A percentile compares a stretch with the other conserved stretches of the same genome.
Conservation (phyloP, 2,888 invertebrate species). For the Platycheirus rosarum region DNA sequence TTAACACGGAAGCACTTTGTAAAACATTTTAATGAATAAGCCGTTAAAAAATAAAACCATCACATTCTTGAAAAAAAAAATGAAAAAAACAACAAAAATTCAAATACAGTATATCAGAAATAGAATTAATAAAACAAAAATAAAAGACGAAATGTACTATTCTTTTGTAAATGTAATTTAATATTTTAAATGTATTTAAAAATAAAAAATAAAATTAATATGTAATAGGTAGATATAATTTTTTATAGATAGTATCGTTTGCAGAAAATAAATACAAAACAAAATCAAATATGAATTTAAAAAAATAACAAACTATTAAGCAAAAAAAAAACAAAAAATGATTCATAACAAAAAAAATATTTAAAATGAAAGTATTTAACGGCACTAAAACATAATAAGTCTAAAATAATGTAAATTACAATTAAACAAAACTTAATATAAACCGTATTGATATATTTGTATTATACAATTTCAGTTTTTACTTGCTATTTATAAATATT, state of each 20-base stretch:
- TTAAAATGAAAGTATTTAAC: slow-evolving; percentile 61
- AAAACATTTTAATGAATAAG: slow-evolving; percentile 47
- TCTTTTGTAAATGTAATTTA: slow-evolving; percentile 73
- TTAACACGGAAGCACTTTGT: slow-evolving; percentile 71
- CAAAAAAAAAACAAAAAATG: slow-evolving; percentile 57
- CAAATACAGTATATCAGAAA: slow-evolving; percentile 43
- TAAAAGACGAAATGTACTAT: slow-evolving; percentile 61
- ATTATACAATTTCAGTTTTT: slow-evolving; percentile 74
- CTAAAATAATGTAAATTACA: slow-evolving; percentile 68
- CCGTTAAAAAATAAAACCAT: slow-evolving; percentile 49
- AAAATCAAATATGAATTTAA: slow-evolving; percentile 73
- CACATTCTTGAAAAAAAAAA: slow-evolving; percentile 42
- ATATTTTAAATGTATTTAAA: slow-evolving; percentile 53
- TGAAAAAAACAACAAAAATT: slow-evolving; percentile 10
- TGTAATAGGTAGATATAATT: slow-evolving; percentile 76
- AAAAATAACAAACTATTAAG: slow-evolving; percentile 65
- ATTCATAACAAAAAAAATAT: slow-evolving; percentile 36
- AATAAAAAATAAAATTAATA: slow-evolving; percentile 26
- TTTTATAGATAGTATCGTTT: slow-evolving; percentile 78
- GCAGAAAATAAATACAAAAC: slow-evolving; percentile 73
- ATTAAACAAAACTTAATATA: slow-evolving; percentile 61
- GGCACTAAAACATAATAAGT: slow-evolving; percentile 68
- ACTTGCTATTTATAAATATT: slow-evolving; percentile 75
- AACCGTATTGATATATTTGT: slow-evolving; percentile 72
- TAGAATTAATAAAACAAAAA: slow-evolving; percentile 44